A percentile compares a stretch with the other conserved stretches of the same genome.
phyloP scores from a whole-genome alignment of 2,888 invertebrate species.

The Emmelina monodactyla region DNA sequence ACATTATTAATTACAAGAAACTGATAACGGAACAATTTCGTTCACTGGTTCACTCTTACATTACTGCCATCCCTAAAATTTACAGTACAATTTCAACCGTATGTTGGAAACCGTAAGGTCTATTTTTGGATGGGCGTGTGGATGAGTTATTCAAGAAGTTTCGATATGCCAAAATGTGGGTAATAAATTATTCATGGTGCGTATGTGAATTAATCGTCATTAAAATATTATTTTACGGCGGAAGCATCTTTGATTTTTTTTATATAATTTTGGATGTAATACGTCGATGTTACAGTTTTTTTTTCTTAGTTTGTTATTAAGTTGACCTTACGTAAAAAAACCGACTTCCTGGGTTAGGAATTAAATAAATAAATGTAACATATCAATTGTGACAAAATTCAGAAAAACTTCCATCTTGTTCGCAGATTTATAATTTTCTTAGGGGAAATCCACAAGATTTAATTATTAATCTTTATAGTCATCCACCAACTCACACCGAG shows the following conservation, averaged over 20 bases:
- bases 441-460: too few species aligned
- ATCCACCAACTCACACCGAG: too few species aligned
- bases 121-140: background rate
- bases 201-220: constrained; percentile 30
- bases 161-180: constrained; percentile 4
- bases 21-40: background rate
- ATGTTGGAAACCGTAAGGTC: background rate
- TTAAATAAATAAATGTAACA: too few species aligned
- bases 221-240: constrained; percentile 23
- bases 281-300: too few species aligned
- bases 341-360: too few species aligned
- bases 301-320: too few species aligned
- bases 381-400: too few species aligned
- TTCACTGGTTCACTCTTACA: background rate
- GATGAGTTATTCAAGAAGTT: background rate
- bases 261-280: too few species aligned
- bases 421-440: too few species aligned
- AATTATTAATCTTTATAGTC: too few species aligned
- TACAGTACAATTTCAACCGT: background rate
- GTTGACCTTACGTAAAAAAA: too few species aligned
- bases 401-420: too few species aligned
- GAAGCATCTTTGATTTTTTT: constrained; percentile 1
- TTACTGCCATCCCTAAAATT: background rate
- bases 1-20: constrained; percentile 1
- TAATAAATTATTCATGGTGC: constrained; percentile 30